Conservation (phyloP, 2,113 vertebrate species). For the Hyla sarda region DNA sequence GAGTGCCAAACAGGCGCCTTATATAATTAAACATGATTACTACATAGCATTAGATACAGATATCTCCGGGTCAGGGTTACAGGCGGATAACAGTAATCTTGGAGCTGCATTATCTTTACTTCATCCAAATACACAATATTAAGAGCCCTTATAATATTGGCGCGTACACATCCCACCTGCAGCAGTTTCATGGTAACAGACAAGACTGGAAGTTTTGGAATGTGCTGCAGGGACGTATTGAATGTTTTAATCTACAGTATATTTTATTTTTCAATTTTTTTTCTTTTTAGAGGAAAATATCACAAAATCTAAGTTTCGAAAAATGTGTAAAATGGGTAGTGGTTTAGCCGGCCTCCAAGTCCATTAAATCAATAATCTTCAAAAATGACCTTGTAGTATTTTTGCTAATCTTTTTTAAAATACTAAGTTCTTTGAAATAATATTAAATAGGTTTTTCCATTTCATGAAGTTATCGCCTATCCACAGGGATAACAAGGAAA, state of each 20-base stretch:
- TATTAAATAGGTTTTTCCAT: too few relatives aligned
- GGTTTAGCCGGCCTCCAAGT: background rate
- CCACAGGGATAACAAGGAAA: too few relatives aligned
- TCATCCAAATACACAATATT: background rate
- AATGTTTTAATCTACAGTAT: background rate
- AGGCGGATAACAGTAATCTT: background rate
- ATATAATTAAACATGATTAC: background rate
- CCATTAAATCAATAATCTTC: background rate
- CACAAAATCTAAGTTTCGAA: background rate
- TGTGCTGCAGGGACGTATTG: background rate
- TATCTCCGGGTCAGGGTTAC: background rate
- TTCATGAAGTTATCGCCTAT: too few relatives aligned
- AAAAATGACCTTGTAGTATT: too few relatives aligned
- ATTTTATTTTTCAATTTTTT: too few relatives aligned
- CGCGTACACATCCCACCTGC: background rate
- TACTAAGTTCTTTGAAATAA: too few relatives aligned
- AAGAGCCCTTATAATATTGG: background rate
- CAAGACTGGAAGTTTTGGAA: background rate
- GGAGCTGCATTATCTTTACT: slow-evolving; percentile 1
- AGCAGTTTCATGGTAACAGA: background rate
- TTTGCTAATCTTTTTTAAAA: too few relatives aligned
- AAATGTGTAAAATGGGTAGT: background rate
- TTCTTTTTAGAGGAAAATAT: background rate
- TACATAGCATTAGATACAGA: background rate
- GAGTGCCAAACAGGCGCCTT: background rate